A percentile compares a stretch with the other conserved stretches of the same genome.
Conservation (phyloP, 1,140 invertebrate species). For the Archivesica marissinica region DNA sequence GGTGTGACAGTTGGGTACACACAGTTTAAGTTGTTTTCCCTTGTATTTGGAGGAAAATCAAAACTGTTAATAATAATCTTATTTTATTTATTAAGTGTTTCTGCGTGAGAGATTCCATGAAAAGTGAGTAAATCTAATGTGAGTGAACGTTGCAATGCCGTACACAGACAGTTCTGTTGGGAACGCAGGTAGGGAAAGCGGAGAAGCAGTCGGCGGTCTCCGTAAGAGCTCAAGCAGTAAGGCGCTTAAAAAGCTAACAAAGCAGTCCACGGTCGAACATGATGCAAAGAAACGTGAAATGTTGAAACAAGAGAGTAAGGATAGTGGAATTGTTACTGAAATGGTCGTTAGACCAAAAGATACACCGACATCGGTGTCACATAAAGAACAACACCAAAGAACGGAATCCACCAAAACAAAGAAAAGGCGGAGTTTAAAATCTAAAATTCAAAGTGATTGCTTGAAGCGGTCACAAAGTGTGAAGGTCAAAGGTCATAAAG, state of each 20-base stretch:
- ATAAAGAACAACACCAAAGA: constrained; percentile 23
- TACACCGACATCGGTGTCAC: neutral
- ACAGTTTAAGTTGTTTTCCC: too few relatives aligned
- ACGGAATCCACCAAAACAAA: constrained; percentile 3
- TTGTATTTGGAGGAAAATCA: too few relatives aligned
- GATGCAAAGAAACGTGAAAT: constrained; percentile 63
- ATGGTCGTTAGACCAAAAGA: constrained; percentile 68
- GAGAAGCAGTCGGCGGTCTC: neutral
- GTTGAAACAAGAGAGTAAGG: constrained; percentile 69
- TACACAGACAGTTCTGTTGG: neutral
- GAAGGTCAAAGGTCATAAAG: constrained; percentile 46
- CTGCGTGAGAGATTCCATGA: too few relatives aligned
- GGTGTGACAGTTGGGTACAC: too few relatives aligned
- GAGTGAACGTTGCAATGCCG: too few relatives aligned
- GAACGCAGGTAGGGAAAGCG: neutral
- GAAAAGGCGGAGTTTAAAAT: constrained; percentile 54
- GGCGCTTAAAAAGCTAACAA: constrained; percentile 25
- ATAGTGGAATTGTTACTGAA: constrained; percentile 71
- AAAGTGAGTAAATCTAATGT: too few relatives aligned
- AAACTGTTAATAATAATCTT: too few relatives aligned
- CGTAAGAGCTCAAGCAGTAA: neutral
- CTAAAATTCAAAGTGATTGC: constrained; percentile 56
- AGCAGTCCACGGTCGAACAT: constrained; percentile 35
- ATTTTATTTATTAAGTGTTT: too few relatives aligned
- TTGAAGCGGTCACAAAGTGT: constrained; percentile 60